phyloP scores from a whole-genome alignment of 1,140 invertebrate species.

The Brachystomella parvula region DNA sequence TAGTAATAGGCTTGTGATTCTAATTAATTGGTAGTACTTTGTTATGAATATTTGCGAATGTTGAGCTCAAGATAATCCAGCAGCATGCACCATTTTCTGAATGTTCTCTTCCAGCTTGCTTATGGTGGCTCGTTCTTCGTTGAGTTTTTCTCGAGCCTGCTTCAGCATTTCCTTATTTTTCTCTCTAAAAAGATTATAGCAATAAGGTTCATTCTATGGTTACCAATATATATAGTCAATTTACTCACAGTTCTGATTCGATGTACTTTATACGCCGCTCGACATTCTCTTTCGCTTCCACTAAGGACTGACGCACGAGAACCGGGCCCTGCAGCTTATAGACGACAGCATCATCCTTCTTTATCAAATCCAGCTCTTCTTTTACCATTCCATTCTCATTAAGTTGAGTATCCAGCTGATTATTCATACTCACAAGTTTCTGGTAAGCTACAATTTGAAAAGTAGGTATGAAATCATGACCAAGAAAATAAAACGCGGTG shows the following conservation, averaged over 20 bases:
- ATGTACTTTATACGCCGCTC: constrained; percentile 23
- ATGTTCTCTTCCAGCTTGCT: not conserved
- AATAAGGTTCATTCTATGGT: not conserved
- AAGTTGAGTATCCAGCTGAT: constrained; percentile 23
- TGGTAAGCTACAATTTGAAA: constrained; percentile 19
- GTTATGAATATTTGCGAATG: no score
- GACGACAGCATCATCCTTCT: constrained; percentile 8
- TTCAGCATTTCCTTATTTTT: not conserved
- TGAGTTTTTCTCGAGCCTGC: not conserved
- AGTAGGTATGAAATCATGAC: not conserved
- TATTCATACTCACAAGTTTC: constrained; percentile 14
- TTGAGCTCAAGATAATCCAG: not conserved
- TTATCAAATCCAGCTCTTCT: constrained; percentile 21
- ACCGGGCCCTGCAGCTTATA: constrained; percentile 14
- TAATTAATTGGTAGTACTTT: no score
- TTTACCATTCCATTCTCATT: constrained; percentile 30
- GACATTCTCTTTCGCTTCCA: constrained; percentile 19
- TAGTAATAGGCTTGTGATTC: no score
- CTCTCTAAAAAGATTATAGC: not conserved
- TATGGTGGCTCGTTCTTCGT: not conserved
- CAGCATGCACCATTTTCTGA: not conserved
- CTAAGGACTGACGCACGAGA: constrained; percentile 18
- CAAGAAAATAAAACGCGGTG: not conserved
- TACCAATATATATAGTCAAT: not conserved
- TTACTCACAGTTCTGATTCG: constrained; percentile 19